These are phyloP conservation scores for Ptilorrhoa leucosticta DNA, from an alignment of 2,113 vertebrate species.

Conservation along the genomic window DNA sequence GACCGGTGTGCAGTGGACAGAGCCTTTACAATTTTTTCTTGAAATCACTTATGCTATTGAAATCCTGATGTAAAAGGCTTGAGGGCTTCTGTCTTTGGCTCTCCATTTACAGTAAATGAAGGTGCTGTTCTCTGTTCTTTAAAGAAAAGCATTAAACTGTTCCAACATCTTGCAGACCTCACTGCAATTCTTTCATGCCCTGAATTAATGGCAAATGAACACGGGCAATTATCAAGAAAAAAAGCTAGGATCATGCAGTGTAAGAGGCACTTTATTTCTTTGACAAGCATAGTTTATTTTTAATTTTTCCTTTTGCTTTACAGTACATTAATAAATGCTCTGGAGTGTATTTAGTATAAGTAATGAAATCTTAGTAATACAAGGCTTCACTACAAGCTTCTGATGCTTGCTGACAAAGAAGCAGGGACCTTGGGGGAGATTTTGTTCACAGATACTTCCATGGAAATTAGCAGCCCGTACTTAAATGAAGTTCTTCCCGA, in stretches of 20 bases:
- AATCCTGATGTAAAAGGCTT: background rate
- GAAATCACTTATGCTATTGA: background rate
- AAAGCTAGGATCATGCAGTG: background rate
- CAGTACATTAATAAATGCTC: constrained; percentile 65
- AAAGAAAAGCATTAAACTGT: constrained; percentile 19
- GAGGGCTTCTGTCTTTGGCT: background rate
- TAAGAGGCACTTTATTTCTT: constrained; percentile 51
- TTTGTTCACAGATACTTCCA: background rate
- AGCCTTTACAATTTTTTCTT: background rate
- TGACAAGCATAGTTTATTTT: constrained; percentile 63
- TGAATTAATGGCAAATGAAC: constrained; percentile 17
- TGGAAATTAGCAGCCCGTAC: constrained; percentile 25
- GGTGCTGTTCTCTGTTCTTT: background rate
- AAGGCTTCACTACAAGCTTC: constrained; percentile 25
- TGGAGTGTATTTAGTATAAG: constrained; percentile 59
- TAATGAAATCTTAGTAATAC: constrained; percentile 55
- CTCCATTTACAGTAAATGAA: background rate
- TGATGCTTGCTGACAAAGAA: constrained; percentile 37
- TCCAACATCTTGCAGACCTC: background rate
- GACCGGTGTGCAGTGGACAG: background rate
- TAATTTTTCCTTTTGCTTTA: constrained; percentile 65
- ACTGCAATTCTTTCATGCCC: background rate
- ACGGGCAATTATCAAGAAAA: background rate
- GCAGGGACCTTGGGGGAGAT: constrained; percentile 27
- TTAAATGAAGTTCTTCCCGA: constrained; percentile 1